These are phyloP conservation scores for Drosophila affinis DNA, from an alignment of 2,888 invertebrate species.

Conservation along the genomic window DNA sequence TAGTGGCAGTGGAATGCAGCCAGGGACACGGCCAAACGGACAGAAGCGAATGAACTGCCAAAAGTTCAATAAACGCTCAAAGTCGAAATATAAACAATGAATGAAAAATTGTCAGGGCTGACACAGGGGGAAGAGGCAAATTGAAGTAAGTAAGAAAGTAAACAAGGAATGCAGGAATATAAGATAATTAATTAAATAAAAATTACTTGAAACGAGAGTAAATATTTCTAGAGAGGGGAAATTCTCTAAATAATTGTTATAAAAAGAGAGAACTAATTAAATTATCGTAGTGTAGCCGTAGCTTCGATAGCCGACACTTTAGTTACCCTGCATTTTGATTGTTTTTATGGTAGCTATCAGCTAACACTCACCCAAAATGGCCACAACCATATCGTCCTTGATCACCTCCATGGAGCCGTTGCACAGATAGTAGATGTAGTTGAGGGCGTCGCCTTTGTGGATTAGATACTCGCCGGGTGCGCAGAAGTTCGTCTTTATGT, in stretches of 20 bases:
- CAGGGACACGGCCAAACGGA: background rate
- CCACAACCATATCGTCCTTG: slow-evolving; percentile 98
- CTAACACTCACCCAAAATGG: slow-evolving; percentile 92
- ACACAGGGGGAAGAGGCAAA: background rate
- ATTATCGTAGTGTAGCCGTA: background rate
- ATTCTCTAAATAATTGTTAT: background rate
- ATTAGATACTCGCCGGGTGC: slow-evolving; percentile 97
- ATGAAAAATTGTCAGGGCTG: slow-evolving; percentile 13
- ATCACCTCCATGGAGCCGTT: slow-evolving; percentile 99
- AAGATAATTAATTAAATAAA: background rate
- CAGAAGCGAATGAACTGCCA: slow-evolving; percentile 65
- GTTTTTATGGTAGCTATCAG: background rate
- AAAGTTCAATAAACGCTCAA: slow-evolving; percentile 66
- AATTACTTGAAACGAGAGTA: background rate
- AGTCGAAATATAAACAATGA: slow-evolving; percentile 29
- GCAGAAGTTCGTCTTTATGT: slow-evolving; percentile 97
- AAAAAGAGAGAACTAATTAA: background rate
- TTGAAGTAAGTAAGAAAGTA: background rate
- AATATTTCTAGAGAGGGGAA: background rate
- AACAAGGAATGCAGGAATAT: background rate
- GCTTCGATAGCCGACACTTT: background rate
- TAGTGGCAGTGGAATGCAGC: slow-evolving; percentile 41
- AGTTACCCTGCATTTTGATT: background rate
- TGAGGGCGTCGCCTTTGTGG: slow-evolving; percentile 96
- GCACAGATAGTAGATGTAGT: slow-evolving; percentile 97